phyloP scores from a whole-genome alignment of 2,888 invertebrate genomes.

The Lathronympha strigana region DNA sequence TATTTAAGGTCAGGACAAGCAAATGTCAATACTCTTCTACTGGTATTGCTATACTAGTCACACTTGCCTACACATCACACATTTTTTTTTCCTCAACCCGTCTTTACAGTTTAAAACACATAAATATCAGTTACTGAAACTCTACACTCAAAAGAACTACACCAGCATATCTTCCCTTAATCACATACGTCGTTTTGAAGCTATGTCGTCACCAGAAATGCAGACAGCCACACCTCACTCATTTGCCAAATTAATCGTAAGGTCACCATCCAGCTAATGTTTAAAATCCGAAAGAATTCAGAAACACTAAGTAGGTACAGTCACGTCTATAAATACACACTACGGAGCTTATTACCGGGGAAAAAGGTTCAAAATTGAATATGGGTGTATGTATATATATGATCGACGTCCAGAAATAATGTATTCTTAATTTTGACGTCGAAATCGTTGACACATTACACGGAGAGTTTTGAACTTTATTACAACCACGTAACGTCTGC shows the following conservation, averaged over 20 bases:
- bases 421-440: no score
- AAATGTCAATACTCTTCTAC: not conserved
- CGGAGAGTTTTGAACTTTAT: not conserved
- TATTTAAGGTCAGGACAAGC: no score
- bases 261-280: not conserved
- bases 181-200: not conserved
- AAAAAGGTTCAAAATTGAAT: no score
- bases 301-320: no score
- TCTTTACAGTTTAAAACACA: not conserved
- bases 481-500: not conserved
- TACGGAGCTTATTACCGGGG: no score
- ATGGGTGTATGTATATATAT: no score
- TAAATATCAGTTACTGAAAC: not conserved
- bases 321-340: no score
- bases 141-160: not conserved
- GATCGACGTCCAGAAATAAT: no score
- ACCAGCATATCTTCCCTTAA: not conserved
- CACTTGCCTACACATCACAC: not conserved
- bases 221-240: constrained; percentile 6
- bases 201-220: not conserved
- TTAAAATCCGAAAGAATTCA: not conserved
- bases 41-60: not conserved
- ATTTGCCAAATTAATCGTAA: constrained; percentile 27
- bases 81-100: not conserved
- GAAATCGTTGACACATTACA: not conserved